Evolutionary conservation across 2,888 invertebrate genomes (phyloP), one percentile per base, ranked within the genome.

Genomic region (Phytoseiulus persimilis): DNA sequence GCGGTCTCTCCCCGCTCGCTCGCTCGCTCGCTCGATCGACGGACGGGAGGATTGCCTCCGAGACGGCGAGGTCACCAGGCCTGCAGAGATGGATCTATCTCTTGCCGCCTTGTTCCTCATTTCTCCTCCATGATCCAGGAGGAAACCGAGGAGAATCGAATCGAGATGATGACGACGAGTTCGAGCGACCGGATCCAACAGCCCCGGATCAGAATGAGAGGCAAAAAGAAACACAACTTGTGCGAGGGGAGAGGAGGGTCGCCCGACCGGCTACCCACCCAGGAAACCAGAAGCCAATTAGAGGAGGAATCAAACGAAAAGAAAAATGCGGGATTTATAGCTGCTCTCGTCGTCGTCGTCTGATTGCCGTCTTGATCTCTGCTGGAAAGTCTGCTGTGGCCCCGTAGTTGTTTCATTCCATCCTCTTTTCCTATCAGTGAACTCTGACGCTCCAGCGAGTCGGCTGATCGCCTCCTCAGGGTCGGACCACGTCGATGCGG

Each of bases 91-190:
- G 32, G 33, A 87, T 33, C n/a, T 3, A 87, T 32, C 32, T 39
- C n/a, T 32, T 28, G 32, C 33, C 23, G 32, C 32, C 45, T 32
- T 87, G n/a, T 39, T n/a, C 87, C n/a, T 87, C 32, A 32, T 87
- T 45, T 31, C 45, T 33, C 33, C 32, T 45, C 45, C 87, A 87
- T 87, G 39, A 39, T n/a, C 45, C 87, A 87, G 32, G 87, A 87
- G 2, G 87, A 45, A 87, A 87, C 45, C 39, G 33, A 87, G 33
- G 18, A 87, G 87, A 87, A 87, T 87, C 87, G 87, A 87, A 31
- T 87, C 45, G 87, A 33, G 87, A 65, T 23, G 65, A 65, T 65
- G 65, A 65, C 11, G 65, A 14, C 18, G 65, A 65, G 28, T 14
- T 14, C 1, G 65, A 65, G 1, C 65, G 65, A 65, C 65, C 65